A percentile compares a stretch with the other conserved stretches of the same genome.
Conservation (phyloP, 2,888 invertebrate species). For the Sminthurides aquaticus region DNA sequence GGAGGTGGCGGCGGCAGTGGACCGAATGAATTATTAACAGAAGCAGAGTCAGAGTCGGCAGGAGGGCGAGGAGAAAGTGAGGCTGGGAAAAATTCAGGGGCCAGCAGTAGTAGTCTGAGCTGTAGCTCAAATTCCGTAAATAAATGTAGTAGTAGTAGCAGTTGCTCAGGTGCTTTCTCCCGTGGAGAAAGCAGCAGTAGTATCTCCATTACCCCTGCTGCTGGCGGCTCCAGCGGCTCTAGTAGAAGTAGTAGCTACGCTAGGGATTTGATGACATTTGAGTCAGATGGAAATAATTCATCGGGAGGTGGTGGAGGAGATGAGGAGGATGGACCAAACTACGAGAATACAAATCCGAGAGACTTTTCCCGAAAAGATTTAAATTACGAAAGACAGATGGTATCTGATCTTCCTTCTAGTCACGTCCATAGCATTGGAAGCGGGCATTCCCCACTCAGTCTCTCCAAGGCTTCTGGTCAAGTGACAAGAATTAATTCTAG, state of each 20-base stretch:
- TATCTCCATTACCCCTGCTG: too few relatives aligned
- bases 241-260: too few relatives aligned
- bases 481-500: neutral
- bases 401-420: too few relatives aligned
- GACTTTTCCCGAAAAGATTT: constrained; percentile 15
- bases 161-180: constrained; percentile 24
- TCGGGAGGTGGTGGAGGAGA: too few relatives aligned
- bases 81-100: neutral
- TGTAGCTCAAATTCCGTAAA: too few relatives aligned
- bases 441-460: constrained; percentile 12
- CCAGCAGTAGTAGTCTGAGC: too few relatives aligned
- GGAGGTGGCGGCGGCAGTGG: too few relatives aligned
- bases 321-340: constrained; percentile 49
- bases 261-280: too few relatives aligned
- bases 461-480: neutral
- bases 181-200: too few relatives aligned
- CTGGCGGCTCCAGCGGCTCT: too few relatives aligned
- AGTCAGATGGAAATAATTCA: neutral
- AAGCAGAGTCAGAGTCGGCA: neutral
- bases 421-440: neutral
- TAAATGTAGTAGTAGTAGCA: too few relatives aligned
- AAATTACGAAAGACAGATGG: too few relatives aligned
- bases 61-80: neutral
- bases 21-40: constrained; percentile 16
- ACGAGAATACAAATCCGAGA: constrained; percentile 53